Base-by-base conservation (phyloP, 2,113 vertebrate species). In the Festucalex cinctus region DNA sequence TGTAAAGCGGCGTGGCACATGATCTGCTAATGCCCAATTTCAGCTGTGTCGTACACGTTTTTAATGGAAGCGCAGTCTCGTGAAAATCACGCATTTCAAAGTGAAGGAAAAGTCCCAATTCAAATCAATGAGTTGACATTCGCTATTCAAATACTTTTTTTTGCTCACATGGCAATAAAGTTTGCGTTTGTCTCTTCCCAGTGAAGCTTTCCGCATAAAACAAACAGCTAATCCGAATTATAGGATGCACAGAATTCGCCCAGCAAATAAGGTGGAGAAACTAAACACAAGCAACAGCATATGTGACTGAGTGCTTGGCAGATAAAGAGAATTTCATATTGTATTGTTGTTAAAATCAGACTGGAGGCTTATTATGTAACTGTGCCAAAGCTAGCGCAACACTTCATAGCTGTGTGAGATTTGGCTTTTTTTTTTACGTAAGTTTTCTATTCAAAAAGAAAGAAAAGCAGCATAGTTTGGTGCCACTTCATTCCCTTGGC, bases 181-280 rank as follows among this genome's bases (percentile, higher is more conserved):
- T 70, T 72, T 70, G 65, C 72, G 65, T 76, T 62, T 76, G 66
- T 68, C 69, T 43, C 28, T 78, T 74, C 74, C 73, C 63, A 73
- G 72, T 76, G 71, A 80, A 79, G 66, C 69, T 71, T 44, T 76
- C 75, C 76, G 78, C 76, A 73, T 71, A 77, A 62, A 81, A 69
- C 74, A 76, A 73, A 69, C 70, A 48, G 68, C 36, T 77, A 58
- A 66, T 62, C 73, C 73, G 63, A 74, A 36, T 81, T 65, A 68
- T 51, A 61, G 63, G 54, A 70, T 57, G 62, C 75, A 73, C 64
- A 82, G 69, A 82, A 79, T 73, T 60, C 68, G 70, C 39, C 22
- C 66, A 54, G 66, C 65, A 77, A 85, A 82, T 58, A 64, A 53
- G 70, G 66, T 54, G 65, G 68, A 82, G 75, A 85, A 76, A 64